Percentiles rank a stretch among this genome's conserved stretches.
These are phyloP conservation scores for Theonella swinhoei DNA, from an alignment of 37 sponge, comb jelly and placozoan species.

Conservation along the genomic window DNA sequence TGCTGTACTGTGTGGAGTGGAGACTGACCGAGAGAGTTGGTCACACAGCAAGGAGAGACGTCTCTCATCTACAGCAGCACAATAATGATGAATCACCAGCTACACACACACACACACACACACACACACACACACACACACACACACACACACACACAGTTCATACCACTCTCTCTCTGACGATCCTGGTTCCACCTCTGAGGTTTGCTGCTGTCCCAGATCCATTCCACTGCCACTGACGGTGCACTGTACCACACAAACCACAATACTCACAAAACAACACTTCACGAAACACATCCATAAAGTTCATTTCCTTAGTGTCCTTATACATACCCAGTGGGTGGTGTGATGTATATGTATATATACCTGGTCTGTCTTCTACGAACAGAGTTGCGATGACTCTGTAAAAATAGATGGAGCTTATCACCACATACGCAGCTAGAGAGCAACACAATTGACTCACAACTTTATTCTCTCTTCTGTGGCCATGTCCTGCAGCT, in stretches of 20 bases:
- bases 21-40: no score
- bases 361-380: not conserved
- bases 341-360: no score
- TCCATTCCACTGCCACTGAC: conserved; percentile 36
- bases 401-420: not conserved
- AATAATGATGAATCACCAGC: no score
- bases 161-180: conserved; percentile 77
- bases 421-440: not conserved
- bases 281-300: no score
- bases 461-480: not conserved
- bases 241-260: no score
- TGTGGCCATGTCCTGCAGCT: not conserved
- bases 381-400: not conserved
- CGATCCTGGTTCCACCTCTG: conserved; percentile 77
- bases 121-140: no score
- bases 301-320: no score
- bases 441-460: not conserved
- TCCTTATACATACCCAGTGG: no score
- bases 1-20: no score
- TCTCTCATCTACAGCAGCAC: conserved; percentile 12
- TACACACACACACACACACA: no score
- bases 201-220: conserved; percentile 71
- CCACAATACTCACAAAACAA: no score
- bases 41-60: conserved; percentile 4
- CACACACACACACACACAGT: no score